Evolutionary conservation across 2,888 invertebrate genomes (phyloP).

Genomic region (Venusia cambrica): DNA sequence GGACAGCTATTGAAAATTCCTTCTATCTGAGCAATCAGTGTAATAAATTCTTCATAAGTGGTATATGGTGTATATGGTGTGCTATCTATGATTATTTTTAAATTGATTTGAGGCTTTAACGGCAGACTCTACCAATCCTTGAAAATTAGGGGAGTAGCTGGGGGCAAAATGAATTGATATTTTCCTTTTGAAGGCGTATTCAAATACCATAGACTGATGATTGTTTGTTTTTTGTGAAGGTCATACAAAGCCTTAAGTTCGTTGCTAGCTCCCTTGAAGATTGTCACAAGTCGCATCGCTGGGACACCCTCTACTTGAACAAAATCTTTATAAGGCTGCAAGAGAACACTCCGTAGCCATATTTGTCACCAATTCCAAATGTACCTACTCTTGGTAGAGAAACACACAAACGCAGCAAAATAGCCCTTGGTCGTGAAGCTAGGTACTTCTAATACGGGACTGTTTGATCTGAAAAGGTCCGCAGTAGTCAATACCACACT

Average conservation of each 20-base stretch:
- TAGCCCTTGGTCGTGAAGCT: background rate
- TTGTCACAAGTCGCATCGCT: background rate
- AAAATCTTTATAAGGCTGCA: background rate
- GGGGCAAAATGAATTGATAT: background rate
- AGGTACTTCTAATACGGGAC: background rate
- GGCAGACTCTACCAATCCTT: slow-evolving; percentile 1
- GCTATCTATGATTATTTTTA: slow-evolving; percentile 1
- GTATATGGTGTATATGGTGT: background rate
- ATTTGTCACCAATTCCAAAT: slow-evolving; percentile 2
- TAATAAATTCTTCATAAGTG: slow-evolving; percentile 5
- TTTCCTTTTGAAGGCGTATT: background rate
- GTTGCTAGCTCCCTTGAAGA: background rate
- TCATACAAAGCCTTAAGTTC: background rate
- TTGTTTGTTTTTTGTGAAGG: background rate
- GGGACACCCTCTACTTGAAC: background rate
- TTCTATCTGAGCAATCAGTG: slow-evolving; percentile 1
- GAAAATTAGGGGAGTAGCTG: background rate
- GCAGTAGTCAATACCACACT: slow-evolving; percentile 1
- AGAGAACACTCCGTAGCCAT: slow-evolving; percentile 1
- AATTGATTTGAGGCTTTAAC: slow-evolving; percentile 1
- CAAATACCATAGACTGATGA: background rate
- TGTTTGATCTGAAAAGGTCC: slow-evolving; percentile 2
- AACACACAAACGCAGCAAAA: slow-evolving; percentile 2
- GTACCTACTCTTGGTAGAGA: background rate
- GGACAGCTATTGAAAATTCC: too few species aligned